These are phyloP conservation scores for Aspidapion aeneum DNA, from an alignment of 2,888 invertebrate genomes.

Conservation along the genomic window DNA sequence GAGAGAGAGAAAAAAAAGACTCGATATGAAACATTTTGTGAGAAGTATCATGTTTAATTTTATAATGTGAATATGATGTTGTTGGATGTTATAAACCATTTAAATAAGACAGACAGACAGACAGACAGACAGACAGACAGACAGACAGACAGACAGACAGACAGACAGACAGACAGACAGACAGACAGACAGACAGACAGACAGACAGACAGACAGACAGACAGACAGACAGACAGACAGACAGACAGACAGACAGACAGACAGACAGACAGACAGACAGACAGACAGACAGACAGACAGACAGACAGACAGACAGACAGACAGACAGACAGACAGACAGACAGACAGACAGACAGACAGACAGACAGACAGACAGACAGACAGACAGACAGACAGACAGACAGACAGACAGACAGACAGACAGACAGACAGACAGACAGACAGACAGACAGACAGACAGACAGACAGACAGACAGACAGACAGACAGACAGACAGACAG, in stretches of 20 bases:
- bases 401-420: neutral
- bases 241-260: slow-evolving; percentile 15
- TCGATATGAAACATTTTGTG: no score
- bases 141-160: slow-evolving; percentile 14
- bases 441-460: neutral
- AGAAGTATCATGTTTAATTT: no score
- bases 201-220: slow-evolving; percentile 15
- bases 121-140: slow-evolving; percentile 11
- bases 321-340: neutral
- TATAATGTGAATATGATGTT: no score
- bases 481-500: neutral
- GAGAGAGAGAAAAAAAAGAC: no score
- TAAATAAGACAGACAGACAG: no score
- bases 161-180: slow-evolving; percentile 11
- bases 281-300: slow-evolving; percentile 14
- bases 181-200: slow-evolving; percentile 8
- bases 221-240: slow-evolving; percentile 14
- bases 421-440: neutral
- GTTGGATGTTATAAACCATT: no score
- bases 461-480: neutral
- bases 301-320: slow-evolving; percentile 11
- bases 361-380: neutral
- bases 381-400: neutral
- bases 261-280: slow-evolving; percentile 14
- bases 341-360: neutral